Evolutionary conservation across 2,888 invertebrate genomes (phyloP).

Genomic region (Biston betularia): DNA sequence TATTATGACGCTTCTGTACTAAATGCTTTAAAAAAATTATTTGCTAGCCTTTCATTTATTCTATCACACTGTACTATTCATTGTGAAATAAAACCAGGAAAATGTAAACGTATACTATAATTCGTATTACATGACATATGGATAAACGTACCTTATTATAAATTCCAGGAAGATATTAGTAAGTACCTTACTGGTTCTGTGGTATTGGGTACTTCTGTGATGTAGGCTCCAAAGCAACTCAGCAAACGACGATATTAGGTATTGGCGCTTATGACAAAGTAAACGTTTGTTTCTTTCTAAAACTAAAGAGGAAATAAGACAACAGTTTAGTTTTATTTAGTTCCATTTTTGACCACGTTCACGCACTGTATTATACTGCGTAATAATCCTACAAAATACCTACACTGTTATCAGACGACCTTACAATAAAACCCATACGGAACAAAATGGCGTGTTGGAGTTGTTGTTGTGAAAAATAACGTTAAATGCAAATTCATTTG

Average conservation of each 20-base stretch:
- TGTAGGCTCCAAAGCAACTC: too few species aligned
- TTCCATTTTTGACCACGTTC: not conserved
- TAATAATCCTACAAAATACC: slow-evolving; percentile 10
- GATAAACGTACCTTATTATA: not conserved
- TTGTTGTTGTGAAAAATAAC: too few species aligned
- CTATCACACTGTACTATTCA: too few species aligned
- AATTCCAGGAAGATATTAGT: not conserved
- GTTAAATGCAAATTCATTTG: too few species aligned
- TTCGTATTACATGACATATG: not conserved
- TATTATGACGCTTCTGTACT: too few species aligned
- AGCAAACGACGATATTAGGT: too few species aligned
- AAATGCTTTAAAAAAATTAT: too few species aligned
- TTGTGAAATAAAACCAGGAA: not conserved
- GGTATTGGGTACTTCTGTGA: too few species aligned
- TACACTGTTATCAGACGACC: slow-evolving; percentile 11
- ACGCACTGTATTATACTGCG: slow-evolving; percentile 1
- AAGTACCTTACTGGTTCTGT: too few species aligned
- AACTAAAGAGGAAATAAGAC: not conserved
- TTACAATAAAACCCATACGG: slow-evolving; percentile 13
- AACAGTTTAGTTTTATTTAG: not conserved
- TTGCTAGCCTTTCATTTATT: too few species aligned
- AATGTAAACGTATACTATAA: not conserved
- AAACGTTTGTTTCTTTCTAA: not conserved
- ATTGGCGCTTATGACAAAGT: too few species aligned
- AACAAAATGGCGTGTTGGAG: slow-evolving; percentile 6